phyloP scores from a whole-genome alignment of 1,140 invertebrate species.

The Acromyrmex heyeri region DNA sequence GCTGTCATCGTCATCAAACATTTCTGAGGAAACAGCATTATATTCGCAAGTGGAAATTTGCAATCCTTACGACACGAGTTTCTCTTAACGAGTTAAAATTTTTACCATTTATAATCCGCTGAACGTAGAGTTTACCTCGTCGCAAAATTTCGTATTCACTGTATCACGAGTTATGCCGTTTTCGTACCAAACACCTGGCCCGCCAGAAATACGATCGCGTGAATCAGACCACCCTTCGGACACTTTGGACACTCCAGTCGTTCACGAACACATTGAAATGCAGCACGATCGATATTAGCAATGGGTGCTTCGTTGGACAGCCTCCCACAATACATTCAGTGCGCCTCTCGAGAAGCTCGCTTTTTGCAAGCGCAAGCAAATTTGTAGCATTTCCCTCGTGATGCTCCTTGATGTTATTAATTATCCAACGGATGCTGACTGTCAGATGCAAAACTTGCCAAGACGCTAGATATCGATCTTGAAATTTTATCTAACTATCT shows the following conservation, averaged over 20 bases:
- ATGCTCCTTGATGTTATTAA: conserved; percentile 20
- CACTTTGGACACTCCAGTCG: conserved; percentile 26
- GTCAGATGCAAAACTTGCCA: neutral
- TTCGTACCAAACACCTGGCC: conserved; percentile 30
- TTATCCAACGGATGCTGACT: conserved; percentile 14
- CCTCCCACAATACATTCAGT: conserved; percentile 27
- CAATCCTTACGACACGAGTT: neutral
- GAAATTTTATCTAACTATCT: neutral
- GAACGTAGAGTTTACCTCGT: neutral
- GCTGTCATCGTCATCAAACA: neutral
- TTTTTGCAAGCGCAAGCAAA: conserved; percentile 13
- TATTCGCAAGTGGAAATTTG: neutral
- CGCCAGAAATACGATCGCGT: conserved; percentile 45
- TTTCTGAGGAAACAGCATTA: neutral
- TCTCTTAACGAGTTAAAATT: neutral
- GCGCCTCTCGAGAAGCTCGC: conserved; percentile 17
- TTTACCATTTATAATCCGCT: neutral
- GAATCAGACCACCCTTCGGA: conserved; percentile 45
- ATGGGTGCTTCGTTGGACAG: conserved; percentile 30
- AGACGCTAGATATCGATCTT: conserved; percentile 1
- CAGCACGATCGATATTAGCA: conserved; percentile 45
- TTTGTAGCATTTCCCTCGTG: conserved; percentile 12
- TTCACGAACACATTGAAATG: conserved; percentile 22
- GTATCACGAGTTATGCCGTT: neutral
- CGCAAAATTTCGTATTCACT: neutral